Base-by-base conservation (phyloP, 2,113 vertebrate species). In the Dicerorhinus sumatrensis region DNA sequence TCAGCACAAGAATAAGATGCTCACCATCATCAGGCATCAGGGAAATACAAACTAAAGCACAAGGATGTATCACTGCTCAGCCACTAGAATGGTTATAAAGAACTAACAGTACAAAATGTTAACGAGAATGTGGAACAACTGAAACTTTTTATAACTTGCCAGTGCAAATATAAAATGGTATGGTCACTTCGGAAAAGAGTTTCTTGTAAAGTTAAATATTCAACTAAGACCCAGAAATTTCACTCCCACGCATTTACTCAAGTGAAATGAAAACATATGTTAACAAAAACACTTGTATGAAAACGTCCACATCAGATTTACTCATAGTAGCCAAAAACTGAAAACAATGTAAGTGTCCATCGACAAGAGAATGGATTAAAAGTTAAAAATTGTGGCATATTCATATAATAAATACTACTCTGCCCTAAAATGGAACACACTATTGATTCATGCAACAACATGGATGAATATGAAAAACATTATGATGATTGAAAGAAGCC, bases 261-360 rank as follows among this genome's bases (percentile, higher is more conserved):
- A 89, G 46, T 39, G 56, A 92, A 96, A 94, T 84, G 31, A 96
- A 96, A 93, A 63, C n/a, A 23, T 33, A 85, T 2, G 46, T 93
- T 79, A 36, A 87, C 62, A 87, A 83, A 95, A 91, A 73, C 29
- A 46, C 27, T 94, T 70, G 33, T 8, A 75, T 76, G 65, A 96
- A 95, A 72, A 83, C 39, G 23, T 96, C 90, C 89, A 62, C n/a
- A 51, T 91, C 80, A 95, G 36, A 92, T 93, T 79, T 75, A 93
- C 67, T 92, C n/a, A 79, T 9, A 56, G 36, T 29, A 93, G 39
- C 5, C 88, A 73, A 96, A 76, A 51, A 62, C 0, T 8, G 27
- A 67, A 91, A 94, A 62, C 18, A 83, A 56, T 69, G 25, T 5
- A 73, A 92, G 87, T 20, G 7, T 80, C 39, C 33, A 79, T 46